These are phyloP conservation scores for Shinisaurus crocodilurus DNA, from an alignment of 2,113 vertebrate genomes.

Conservation along the genomic window DNA sequence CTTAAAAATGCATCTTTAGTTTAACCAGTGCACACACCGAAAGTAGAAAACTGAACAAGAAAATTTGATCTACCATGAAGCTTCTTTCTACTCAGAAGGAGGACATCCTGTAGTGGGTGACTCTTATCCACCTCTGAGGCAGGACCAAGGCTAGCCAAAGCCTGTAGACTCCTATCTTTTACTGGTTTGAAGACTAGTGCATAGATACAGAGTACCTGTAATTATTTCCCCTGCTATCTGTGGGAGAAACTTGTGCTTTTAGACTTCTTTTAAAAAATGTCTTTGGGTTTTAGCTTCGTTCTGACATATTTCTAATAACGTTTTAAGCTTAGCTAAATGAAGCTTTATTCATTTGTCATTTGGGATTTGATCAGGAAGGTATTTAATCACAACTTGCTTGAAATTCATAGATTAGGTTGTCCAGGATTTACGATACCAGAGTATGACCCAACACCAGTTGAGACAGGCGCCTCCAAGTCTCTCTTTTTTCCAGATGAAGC, in stretches of 20 bases:
- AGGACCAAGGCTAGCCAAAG: background rate
- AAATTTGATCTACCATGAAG: background rate
- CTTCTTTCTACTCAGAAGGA: background rate
- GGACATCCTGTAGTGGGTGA: background rate
- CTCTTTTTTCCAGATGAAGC: slow-evolving; percentile 97
- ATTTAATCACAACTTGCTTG: slow-evolving; percentile 29
- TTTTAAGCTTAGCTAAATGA: background rate
- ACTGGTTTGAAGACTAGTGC: background rate
- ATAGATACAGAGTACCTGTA: background rate
- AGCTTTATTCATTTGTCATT: background rate
- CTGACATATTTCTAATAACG: background rate
- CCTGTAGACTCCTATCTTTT: background rate
- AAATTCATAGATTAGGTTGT: slow-evolving; percentile 89
- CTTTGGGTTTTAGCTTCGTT: background rate
- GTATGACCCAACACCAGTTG: slow-evolving; percentile 85
- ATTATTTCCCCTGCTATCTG: background rate
- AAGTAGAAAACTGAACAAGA: background rate
- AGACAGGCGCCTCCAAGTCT: slow-evolving; percentile 92
- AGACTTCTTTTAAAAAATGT: background rate
- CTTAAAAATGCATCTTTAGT: background rate
- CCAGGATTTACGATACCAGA: slow-evolving; percentile 92
- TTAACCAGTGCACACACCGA: background rate
- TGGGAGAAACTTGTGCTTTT: background rate
- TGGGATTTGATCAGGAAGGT: background rate
- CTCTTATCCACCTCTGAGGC: background rate